Percentiles rank a stretch among this genome's conserved stretches.
Conservation (phyloP, 1,140 invertebrate genomes). For the Neelides sp. region DNA sequence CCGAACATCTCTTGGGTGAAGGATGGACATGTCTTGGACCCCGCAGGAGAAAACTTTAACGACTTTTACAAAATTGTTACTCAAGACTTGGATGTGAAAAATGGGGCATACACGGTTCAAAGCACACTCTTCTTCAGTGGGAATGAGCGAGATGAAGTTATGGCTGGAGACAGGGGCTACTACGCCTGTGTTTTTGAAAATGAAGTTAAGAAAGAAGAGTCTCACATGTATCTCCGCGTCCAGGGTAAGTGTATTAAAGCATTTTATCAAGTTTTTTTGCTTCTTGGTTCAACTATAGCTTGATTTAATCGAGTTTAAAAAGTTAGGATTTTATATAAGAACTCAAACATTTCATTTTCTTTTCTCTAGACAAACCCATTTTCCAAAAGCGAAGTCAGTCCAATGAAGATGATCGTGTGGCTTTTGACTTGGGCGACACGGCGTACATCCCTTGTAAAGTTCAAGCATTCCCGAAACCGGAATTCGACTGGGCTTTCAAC, state of each 20-base stretch:
- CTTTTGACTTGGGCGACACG: constrained; percentile 66
- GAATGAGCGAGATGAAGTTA: constrained; percentile 50
- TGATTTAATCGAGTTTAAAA: constrained; percentile 1
- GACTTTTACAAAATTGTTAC: constrained; percentile 62
- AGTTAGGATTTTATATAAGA: constrained; percentile 5
- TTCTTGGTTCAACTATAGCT: not conserved
- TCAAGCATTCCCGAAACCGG: constrained; percentile 78
- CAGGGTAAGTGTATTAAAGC: constrained; percentile 53
- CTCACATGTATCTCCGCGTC: constrained; percentile 74
- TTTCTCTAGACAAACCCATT: constrained; percentile 26
- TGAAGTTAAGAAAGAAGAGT: constrained; percentile 70
- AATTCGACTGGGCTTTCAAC: constrained; percentile 82
- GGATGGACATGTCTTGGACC: constrained; percentile 60
- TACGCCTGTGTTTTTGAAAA: constrained; percentile 82
- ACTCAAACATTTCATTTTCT: constrained; percentile 8
- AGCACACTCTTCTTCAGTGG: constrained; percentile 69
- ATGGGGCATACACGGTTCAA: constrained; percentile 64
- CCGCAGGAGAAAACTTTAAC: constrained; percentile 41
- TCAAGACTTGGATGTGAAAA: constrained; percentile 52
- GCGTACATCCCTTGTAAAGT: constrained; percentile 76
- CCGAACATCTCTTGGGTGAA: constrained; percentile 75
- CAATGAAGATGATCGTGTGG: constrained; percentile 43
- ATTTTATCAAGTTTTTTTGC: not conserved
- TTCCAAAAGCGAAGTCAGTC: constrained; percentile 21
- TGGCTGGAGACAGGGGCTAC: constrained; percentile 68